These are phyloP conservation scores for Eupithecia vulgata DNA, from an alignment of 2,888 invertebrate genomes.

Conservation along the genomic window DNA sequence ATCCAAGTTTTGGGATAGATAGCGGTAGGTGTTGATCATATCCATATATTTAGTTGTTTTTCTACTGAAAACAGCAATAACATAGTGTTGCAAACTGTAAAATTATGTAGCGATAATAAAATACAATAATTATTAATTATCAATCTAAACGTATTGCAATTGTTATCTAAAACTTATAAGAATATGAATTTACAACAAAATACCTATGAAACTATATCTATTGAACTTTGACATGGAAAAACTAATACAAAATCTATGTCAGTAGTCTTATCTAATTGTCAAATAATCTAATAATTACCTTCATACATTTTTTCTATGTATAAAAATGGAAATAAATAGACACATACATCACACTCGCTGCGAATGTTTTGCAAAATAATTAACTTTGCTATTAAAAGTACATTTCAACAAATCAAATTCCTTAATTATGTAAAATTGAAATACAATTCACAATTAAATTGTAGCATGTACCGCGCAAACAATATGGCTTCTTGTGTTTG, in stretches of 20 bases:
- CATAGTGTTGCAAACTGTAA: not conserved
- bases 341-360: constrained; percentile 78
- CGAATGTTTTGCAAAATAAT: constrained; percentile 62
- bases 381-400: constrained; percentile 58
- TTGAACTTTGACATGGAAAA: constrained; percentile 56
- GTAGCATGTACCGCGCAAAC: constrained; percentile 66
- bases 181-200: constrained; percentile 76
- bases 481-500: constrained; percentile 76
- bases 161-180: constrained; percentile 67
- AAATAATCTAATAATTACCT: constrained; percentile 66
- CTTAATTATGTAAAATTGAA: constrained; percentile 44
- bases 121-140: constrained; percentile 46
- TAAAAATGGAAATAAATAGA: constrained; percentile 80
- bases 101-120: constrained; percentile 37
- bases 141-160: constrained; percentile 75
- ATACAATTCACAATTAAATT: constrained; percentile 76
- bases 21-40: not conserved
- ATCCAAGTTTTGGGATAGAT: not conserved
- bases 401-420: constrained; percentile 31
- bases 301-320: constrained; percentile 70
- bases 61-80: not conserved
- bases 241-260: constrained; percentile 48
- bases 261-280: constrained; percentile 72
- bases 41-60: not conserved
- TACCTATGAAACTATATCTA: constrained; percentile 51